Evolutionary conservation across 2,113 vertebrate genomes (phyloP).

Genomic region (Protobothrops mucrosquamatus): DNA sequence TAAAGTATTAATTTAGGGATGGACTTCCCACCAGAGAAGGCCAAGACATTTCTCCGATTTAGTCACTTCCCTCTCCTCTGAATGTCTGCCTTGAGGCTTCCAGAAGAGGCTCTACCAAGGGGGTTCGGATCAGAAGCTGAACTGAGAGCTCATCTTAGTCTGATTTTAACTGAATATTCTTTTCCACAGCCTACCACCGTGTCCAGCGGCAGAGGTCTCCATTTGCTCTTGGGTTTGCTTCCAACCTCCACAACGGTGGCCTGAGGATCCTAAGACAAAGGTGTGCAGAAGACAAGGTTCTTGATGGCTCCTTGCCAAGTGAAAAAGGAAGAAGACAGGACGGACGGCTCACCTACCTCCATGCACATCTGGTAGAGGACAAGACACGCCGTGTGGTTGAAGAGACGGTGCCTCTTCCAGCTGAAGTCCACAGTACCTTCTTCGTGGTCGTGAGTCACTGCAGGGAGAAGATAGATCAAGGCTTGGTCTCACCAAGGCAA

Average conservation of each 20-base stretch:
- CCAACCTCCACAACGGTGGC: conserved; percentile 87
- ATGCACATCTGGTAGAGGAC: conserved; percentile 97
- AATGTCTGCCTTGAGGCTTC: background rate
- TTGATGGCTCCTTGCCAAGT: too few species aligned
- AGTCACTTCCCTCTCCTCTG: background rate
- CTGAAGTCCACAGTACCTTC: conserved; percentile 85
- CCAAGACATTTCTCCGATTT: background rate
- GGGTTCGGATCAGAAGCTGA: background rate
- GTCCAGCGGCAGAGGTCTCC: conserved; percentile 93
- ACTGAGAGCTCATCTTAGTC: background rate
- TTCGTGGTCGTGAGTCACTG: conserved; percentile 86
- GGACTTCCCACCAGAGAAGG: background rate
- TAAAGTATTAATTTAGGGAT: background rate
- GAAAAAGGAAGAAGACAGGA: accelerated
- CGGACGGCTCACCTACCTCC: conserved; percentile 77
- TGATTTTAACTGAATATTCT: background rate
- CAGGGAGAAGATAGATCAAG: conserved; percentile 23
- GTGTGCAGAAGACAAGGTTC: conserved; percentile 17
- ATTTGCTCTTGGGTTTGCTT: conserved; percentile 96
- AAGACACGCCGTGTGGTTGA: conserved; percentile 91
- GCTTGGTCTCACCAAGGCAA: too few species aligned
- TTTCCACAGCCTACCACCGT: conserved; percentile 84
- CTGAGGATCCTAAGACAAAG: conserved; percentile 79
- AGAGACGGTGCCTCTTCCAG: conserved; percentile 96
- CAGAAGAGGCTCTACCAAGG: background rate